A percentile compares a stretch with the other conserved stretches of the same genome.
Conservation (phyloP, 2,113 vertebrate species). For the Mormyrus lacerda region DNA sequence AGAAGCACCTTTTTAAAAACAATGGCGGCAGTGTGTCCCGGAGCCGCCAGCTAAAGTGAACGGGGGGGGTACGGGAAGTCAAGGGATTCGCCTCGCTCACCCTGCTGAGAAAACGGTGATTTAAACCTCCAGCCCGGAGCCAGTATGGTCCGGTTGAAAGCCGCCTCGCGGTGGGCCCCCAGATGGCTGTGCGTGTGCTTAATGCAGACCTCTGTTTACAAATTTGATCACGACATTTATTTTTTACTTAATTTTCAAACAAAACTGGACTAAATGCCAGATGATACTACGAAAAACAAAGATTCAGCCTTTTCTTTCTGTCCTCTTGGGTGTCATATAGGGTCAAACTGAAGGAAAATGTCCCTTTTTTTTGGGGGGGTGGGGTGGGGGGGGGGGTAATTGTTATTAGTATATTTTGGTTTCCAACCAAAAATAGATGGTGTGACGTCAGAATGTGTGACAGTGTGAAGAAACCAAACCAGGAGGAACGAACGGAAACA, state of each 20-base stretch:
- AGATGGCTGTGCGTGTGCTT: not conserved
- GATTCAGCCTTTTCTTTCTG: not conserved
- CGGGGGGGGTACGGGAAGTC: constrained; percentile 24
- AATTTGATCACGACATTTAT: not conserved
- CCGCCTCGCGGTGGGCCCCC: not conserved
- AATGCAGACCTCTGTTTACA: not conserved
- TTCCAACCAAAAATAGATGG: not conserved
- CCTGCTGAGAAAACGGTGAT: constrained; percentile 41
- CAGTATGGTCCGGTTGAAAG: not conserved
- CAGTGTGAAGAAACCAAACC: not conserved
- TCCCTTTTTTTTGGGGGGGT: not conserved
- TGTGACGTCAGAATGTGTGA: not conserved
- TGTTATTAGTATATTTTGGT: not conserved
- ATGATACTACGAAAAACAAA: not conserved
- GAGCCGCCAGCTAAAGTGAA: not conserved
- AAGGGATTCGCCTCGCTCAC: constrained; percentile 38
- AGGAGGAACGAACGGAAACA: not conserved
- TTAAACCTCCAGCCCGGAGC: not conserved
- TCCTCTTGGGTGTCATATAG: not conserved
- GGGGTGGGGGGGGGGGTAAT: not conserved
- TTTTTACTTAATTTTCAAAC: not conserved
- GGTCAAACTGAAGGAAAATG: not conserved
- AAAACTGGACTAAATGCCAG: not conserved
- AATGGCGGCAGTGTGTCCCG: not conserved
- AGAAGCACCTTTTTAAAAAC: not conserved